Base-by-base conservation (phyloP, 1,140 invertebrate genomes). In the Thaumatotibia leucotreta region DNA sequence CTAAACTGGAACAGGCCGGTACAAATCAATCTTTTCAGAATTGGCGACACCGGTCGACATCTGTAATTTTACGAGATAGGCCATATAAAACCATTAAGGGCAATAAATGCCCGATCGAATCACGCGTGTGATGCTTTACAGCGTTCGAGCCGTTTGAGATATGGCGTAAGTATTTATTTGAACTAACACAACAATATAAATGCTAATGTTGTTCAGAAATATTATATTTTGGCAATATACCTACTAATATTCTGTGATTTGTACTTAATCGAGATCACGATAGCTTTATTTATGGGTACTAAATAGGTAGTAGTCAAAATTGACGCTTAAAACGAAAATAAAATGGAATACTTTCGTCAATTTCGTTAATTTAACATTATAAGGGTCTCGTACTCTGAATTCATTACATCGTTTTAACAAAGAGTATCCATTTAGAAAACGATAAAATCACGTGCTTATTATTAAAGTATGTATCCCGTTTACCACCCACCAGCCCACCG, bases 71-170 rank as follows among this genome's bases (percentile, higher is more conserved):
- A 76, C 66, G 72, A 75, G 70, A 65, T 58, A 62, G 68, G 67
- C 68, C 65, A 74, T 76, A 80, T 79, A 80, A 77, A 77, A 76
- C 73, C 71, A 83, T 83, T 83, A 80, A 71, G 64, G 65, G 72
- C 68, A 79, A 83, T 83, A 81, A 78, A 83, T 73, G 74, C 68
- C 73, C 50, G 68, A 67, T 70, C 62, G 67, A 61, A 50, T 75
- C 66, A 73, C 72, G 70, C 70, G 66, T 73, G 66, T 74, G 73
- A 77, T 73, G 70, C 70, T 79, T 76, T 70, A 77, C 67, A 72
- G 71, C 64, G 70, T 33, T 58, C 68, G 72, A 62, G 69, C 61
- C 63, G 66, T 45, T 71, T 77, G 74, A 75, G 69, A 69, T 79
- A 77, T 76, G 54, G 65, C 58, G 49, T 67, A n/a, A n/a, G n/a